Percentiles rank a stretch among this genome's conserved stretches.
phyloP scores from a whole-genome alignment of 2,888 invertebrate genomes.

The Scaeva pyrastri region DNA sequence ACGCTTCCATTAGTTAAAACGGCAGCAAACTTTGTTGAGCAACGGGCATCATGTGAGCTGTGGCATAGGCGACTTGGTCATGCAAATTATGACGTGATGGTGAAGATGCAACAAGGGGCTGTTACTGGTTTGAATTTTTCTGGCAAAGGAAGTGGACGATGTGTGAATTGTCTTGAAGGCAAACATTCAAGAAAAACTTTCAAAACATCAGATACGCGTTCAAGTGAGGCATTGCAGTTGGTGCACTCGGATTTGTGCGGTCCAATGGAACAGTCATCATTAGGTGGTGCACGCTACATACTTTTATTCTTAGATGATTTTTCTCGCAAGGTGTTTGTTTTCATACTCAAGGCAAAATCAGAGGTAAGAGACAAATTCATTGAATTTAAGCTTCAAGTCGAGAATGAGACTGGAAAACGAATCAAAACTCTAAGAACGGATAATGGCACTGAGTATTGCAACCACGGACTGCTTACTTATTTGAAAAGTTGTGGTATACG shows the following conservation, averaged over 20 bases:
- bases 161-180: conserved; percentile 1
- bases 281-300: neutral
- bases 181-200: conserved; percentile 7
- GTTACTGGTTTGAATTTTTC: neutral
- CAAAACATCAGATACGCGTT: neutral
- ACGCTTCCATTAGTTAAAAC: neutral
- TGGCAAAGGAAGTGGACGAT: neutral
- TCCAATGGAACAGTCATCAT: neutral
- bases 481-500: too few species aligned
- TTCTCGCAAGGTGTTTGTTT: too few species aligned
- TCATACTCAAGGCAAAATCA: too few species aligned
- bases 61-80: conserved; percentile 14
- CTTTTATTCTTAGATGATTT: conserved; percentile 9
- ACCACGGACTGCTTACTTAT: too few species aligned
- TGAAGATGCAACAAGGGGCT: neutral
- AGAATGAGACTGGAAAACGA: too few species aligned
- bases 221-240: neutral
- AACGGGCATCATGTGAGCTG: neutral
- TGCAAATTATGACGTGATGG: neutral
- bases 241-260: neutral
- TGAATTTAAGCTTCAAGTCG: too few species aligned
- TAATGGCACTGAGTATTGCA: too few species aligned
- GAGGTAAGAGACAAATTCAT: too few species aligned
- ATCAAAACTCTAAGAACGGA: too few species aligned
- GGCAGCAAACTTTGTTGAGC: neutral